Evolutionary conservation across 2,113 vertebrate genomes (phyloP).

Genomic region (Progne subis): DNA sequence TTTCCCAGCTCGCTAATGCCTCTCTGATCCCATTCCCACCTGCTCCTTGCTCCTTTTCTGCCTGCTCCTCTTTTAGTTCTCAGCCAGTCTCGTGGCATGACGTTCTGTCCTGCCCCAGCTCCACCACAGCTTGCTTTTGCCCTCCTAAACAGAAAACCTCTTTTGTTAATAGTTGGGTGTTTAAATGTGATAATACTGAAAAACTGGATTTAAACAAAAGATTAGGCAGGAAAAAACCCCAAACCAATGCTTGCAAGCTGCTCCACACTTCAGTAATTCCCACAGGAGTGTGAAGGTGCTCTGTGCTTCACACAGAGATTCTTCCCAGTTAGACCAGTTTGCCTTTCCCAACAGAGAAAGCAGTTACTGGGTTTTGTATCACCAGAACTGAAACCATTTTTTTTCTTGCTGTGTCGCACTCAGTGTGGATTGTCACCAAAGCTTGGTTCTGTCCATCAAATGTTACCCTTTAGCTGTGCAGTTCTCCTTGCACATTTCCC

Average conservation of each 20-base stretch:
- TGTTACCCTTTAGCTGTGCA: neutral
- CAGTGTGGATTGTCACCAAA: neutral
- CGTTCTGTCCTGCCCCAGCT: constrained; percentile 23
- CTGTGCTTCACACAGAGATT: neutral
- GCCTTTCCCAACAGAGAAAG: neutral
- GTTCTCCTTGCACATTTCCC: neutral
- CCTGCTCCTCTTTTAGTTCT: constrained; percentile 47
- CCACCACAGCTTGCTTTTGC: neutral
- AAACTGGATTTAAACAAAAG: constrained; percentile 26
- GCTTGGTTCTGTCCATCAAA: neutral
- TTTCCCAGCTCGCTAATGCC: constrained; percentile 2
- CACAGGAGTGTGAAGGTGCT: neutral
- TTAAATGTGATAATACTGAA: constrained; percentile 26
- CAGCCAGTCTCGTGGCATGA: constrained; percentile 45
- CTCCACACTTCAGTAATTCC: neutral
- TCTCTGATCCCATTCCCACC: neutral
- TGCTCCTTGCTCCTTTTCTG: neutral
- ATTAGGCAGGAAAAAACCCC: neutral
- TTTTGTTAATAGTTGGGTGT: constrained; percentile 46
- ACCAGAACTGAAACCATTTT: neutral
- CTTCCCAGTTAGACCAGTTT: neutral
- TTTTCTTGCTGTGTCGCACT: constrained; percentile 9
- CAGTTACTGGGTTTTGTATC: neutral
- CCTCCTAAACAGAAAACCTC: neutral
- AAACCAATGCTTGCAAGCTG: neutral